phyloP scores from a whole-genome alignment of 2,888 invertebrate genomes.

The Himalopsyche kuldschensis region DNA sequence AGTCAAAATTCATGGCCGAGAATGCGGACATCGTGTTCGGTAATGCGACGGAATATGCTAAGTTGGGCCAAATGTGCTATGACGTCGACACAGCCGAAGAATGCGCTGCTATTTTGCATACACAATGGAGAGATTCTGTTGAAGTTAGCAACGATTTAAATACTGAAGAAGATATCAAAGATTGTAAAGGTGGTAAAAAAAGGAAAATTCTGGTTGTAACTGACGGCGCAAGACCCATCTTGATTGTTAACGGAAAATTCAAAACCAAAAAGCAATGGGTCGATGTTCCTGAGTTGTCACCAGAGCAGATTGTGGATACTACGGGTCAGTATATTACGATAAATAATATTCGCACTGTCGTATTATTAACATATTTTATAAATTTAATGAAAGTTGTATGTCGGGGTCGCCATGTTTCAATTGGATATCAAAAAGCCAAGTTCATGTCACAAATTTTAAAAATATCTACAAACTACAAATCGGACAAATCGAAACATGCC shows the following conservation, averaged over 20 bases:
- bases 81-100: conserved; percentile 41
- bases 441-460: too few species aligned
- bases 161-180: background rate
- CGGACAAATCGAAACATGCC: too few species aligned
- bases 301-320: conserved; percentile 55
- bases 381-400: too few species aligned
- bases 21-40: conserved; percentile 60
- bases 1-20: conserved; percentile 51
- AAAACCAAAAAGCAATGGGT: conserved; percentile 32
- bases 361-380: background rate
- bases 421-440: too few species aligned
- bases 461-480: too few species aligned
- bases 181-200: conserved; percentile 4
- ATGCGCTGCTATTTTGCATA: conserved; percentile 40
- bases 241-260: conserved; percentile 46
- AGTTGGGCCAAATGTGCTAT: conserved; percentile 47
- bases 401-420: too few species aligned
- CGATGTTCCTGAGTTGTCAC: conserved; percentile 49
- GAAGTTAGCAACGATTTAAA: background rate
- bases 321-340: conserved; percentile 47
- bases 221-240: conserved; percentile 60
- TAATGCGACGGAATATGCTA: conserved; percentile 57
- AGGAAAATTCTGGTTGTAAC: conserved; percentile 65
- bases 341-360: too few species aligned
- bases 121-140: conserved; percentile 10